Evolutionary conservation across 2,113 vertebrate genomes (phyloP), one percentile per base, ranked within the genome.

Genomic region (Pangasianodon gigas): DNA sequence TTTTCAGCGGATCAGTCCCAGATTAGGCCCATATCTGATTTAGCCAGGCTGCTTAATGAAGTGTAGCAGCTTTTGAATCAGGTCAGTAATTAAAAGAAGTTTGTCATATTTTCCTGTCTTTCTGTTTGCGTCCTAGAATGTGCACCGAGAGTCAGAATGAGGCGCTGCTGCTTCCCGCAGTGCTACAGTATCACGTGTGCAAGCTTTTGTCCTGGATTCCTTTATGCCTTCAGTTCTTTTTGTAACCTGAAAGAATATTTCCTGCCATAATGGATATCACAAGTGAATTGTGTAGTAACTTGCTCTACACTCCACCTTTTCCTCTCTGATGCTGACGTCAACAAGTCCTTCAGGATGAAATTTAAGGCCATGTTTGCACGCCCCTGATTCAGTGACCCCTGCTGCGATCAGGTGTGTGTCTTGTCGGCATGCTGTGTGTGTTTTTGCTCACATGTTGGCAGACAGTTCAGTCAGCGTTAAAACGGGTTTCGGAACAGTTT

Each of bases 361-460:
- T 85, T 67, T 85, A n/a, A 48, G 84, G 58, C 82, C 7, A 19
- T 51, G 44, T 85, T 8, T 67, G 5, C 69, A n/a, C 14, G 44
- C 24, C 8, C 60, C 44, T 67, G 41, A 51, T 71, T 71, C 13
- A 3, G 29, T 52, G 62, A 54, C 69, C 67, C 51, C 85, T 56
- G 85, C 85, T 56, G 85, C 81, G 90, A 60, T 74, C 11, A 90
- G 88, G 77, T 16, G 71, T 92, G 75, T 60, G 48, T 94, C 91
- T 92, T 85, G 58, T 29, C 6, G 11, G 24, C 13, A 16, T 29
- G 21, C 58, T 11, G 21, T 24, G 56, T 5, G 18, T 24, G 24
- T 62, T 85, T 65, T 46, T 6, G 0, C 37, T 48, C 83, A 85
- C 44, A 2, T 67, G 44, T 26, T 29, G 1, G 37, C 52, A 44